Conservation (phyloP, 1,140 invertebrate genomes). For the Cotesia vestalis region DNA sequence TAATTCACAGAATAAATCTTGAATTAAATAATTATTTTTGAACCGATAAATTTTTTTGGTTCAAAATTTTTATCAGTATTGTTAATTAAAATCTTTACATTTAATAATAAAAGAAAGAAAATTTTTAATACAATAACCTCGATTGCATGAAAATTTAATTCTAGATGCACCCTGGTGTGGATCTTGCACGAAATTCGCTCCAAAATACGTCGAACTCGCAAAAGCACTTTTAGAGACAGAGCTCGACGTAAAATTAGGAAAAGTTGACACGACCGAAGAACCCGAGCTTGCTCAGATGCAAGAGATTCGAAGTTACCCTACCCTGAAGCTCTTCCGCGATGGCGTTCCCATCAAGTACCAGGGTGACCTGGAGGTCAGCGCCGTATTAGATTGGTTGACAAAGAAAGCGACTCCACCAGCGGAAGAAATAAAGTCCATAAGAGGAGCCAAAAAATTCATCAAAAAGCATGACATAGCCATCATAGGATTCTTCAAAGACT, state of each 20-base stretch:
- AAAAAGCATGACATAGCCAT: slow-evolving; percentile 82
- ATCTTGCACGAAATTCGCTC: slow-evolving; percentile 97
- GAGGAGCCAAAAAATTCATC: slow-evolving; percentile 86
- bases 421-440: slow-evolving; percentile 77
- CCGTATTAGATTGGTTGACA: slow-evolving; percentile 92
- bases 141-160: not conserved
- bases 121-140: too few species aligned
- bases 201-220: slow-evolving; percentile 96
- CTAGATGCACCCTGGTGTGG: slow-evolving; percentile 99
- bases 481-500: slow-evolving; percentile 95
- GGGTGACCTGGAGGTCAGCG: slow-evolving; percentile 89
- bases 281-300: slow-evolving; percentile 87
- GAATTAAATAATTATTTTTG: too few species aligned
- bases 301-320: slow-evolving; percentile 93
- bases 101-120: too few species aligned
- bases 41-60: too few species aligned
- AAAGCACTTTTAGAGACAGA: slow-evolving; percentile 78
- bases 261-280: slow-evolving; percentile 97
- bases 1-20: too few species aligned
- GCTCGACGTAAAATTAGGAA: slow-evolving; percentile 89
- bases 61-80: too few species aligned
- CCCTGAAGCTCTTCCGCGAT: slow-evolving; percentile 95
- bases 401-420: slow-evolving; percentile 97
- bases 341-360: slow-evolving; percentile 84
- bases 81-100: too few species aligned